Base-by-base conservation (phyloP, 2,888 invertebrate genomes). In the Drosophila differens region DNA sequence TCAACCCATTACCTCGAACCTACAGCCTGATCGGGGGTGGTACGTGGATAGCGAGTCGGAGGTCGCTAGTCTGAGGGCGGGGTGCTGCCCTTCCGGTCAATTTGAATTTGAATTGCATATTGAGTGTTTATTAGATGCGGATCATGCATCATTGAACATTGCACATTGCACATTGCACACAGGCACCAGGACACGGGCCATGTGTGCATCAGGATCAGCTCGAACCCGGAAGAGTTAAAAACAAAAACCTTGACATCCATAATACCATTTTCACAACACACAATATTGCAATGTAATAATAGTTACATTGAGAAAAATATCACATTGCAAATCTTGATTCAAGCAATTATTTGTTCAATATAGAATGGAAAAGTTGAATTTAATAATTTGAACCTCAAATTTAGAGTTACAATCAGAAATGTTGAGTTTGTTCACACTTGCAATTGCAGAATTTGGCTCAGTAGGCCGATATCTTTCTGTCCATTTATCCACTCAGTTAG, bases 71-170 rank as follows among this genome's bases (percentile, higher is more conserved):
- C 49, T 3, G 54, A n/a, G 54, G 54, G 25, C n/a, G 28, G 28
- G 70, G 52, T n/a, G 28, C 58, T 44, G 57, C 33, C 64, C 85
- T 90, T 91, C 91, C 90, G 90, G 90, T 90, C 87, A 89, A 89
- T 90, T 91, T 79, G 73, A 89, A 89, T 90, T 91, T 81, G 73
- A 90, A 79, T 79, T 81, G 79, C 75, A 76, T 81, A 88, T 85
- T 83, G 81, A 79, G 85, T 81, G 86, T 86, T 90, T 90, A 90
- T 90, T 82, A 82, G 73, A 76, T 85, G 90, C 77, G 76, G 87
- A 87, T 77, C 83, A 90, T 72, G 90, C 69, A 68, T 81, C 79
- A 86, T 89, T 82, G 84, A 60, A 58, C 84, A 69, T 14, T n/a
- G 37, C 28, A 25, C 5, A 69, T 14, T n/a, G 37, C 28, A 25